A percentile compares a stretch with the other conserved stretches of the same genome.
phyloP scores from a whole-genome alignment of 1,140 invertebrate species.

The Octopus sinensis region DNA sequence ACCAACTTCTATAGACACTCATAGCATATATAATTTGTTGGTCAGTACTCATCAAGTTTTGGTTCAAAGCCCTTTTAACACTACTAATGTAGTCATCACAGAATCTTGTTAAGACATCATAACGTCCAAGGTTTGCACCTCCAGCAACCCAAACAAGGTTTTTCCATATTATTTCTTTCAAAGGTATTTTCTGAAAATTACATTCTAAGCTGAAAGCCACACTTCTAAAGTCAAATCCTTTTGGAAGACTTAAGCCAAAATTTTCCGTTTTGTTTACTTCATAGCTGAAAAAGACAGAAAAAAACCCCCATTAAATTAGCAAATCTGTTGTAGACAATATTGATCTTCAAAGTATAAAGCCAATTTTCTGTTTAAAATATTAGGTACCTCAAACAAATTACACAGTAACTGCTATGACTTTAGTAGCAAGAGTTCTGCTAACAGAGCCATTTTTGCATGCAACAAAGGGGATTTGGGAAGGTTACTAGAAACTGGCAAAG shows the following conservation, averaged over 20 bases:
- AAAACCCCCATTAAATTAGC: background rate
- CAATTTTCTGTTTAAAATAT: too few species aligned
- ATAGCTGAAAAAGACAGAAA: background rate
- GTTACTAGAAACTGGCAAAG: too few species aligned
- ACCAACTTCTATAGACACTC: slow-evolving; percentile 6
- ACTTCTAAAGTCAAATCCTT: slow-evolving; percentile 37
- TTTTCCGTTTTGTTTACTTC: slow-evolving; percentile 13
- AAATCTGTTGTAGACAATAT: too few species aligned
- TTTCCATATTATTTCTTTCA: slow-evolving; percentile 29
- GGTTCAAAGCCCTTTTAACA: slow-evolving; percentile 33
- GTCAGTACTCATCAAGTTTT: slow-evolving; percentile 41
- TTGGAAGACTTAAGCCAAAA: slow-evolving; percentile 41
- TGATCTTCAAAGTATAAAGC: too few species aligned
- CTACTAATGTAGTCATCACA: slow-evolving; percentile 10
- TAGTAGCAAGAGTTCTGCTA: too few species aligned
- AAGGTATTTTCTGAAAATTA: slow-evolving; percentile 26
- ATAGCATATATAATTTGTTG: slow-evolving; percentile 42
- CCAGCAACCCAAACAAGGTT: slow-evolving; percentile 46
- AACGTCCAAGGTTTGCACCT: slow-evolving; percentile 32
- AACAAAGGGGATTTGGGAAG: too few species aligned
- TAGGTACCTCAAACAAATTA: too few species aligned
- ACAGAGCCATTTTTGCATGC: too few species aligned
- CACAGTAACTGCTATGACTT: too few species aligned
- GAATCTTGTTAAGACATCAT: slow-evolving; percentile 23
- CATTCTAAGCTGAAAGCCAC: slow-evolving; percentile 39